Evolutionary conservation across 1,140 invertebrate genomes (phyloP), one percentile per base, ranked within the genome.

Genomic region (Eriocheir sinensis): DNA sequence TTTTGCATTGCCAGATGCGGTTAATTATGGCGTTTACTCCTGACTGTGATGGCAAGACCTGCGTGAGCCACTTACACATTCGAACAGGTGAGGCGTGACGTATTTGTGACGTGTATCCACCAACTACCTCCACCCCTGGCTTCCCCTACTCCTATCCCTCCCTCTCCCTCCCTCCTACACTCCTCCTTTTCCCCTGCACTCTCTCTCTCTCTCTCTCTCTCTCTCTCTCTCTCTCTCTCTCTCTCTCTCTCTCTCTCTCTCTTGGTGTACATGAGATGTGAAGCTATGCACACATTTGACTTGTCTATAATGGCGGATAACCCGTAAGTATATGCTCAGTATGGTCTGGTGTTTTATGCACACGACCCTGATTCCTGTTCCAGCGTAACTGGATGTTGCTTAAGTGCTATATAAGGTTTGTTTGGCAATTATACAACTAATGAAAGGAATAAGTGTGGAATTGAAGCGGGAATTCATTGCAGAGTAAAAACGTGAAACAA

Each of bases 161-260:
- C 1, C 80, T 3, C 48, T 3, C 48, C 0, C 48, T 3, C 48
- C 0, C 48, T 3, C 48, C n/a, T n/a, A n/a, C n/a, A n/a, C n/a
- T 83, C n/a, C 36, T 83, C 30, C 0, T 83, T 12, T 83, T 83
- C 12, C 12, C 17, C 12, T 15, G 0, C 2, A 2, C 80, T 6
- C 80, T 6, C 80, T 6, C 80, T 6, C 80, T 6, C 80, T 6
- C 80, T 3, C 48, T 3, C 48, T 3, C 48, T 3, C 48, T 3
- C 48, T 3, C 48, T 53, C 48, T 53, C 48, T 53, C 48, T 53
- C 48, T 83, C 80, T 83, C 80, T 83, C 80, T 38, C 80, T 83
- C 36, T 83, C 80, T 38, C 80, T 83, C 80, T 38, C 36, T 38
- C 80, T 83, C 36, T 32, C 30, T 38, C 80, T 32, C 36, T 83